These are phyloP conservation scores for Calephelis perditalis DNA, from an alignment of 2,888 invertebrate genomes.

Conservation along the genomic window DNA sequence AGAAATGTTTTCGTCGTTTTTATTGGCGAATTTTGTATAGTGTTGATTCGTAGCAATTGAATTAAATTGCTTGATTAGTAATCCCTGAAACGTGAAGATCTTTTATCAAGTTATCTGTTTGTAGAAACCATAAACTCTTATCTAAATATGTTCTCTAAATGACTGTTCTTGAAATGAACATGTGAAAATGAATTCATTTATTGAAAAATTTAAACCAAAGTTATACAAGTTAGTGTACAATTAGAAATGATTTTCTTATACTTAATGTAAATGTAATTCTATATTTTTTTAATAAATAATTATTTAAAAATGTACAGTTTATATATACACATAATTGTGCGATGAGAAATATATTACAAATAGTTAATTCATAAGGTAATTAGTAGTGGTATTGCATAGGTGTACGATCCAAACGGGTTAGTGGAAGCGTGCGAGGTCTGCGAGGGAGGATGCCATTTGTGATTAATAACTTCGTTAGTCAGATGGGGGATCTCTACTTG, in stretches of 20 bases:
- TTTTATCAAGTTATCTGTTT: not conserved
- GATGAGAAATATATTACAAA: constrained; percentile 5
- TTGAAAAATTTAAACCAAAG: not conserved
- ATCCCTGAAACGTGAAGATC: constrained; percentile 55
- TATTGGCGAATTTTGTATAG: constrained; percentile 53
- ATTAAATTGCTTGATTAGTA: constrained; percentile 70
- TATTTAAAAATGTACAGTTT: not conserved
- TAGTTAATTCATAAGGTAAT: not conserved
- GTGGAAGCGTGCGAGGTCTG: constrained; percentile 22
- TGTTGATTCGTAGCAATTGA: constrained; percentile 63
- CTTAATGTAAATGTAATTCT: too few species aligned
- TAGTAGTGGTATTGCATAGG: constrained; percentile 8
- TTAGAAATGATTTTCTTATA: too few species aligned
- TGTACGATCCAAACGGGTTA: constrained; percentile 6
- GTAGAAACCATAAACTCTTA: not conserved
- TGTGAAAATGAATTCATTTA: not conserved
- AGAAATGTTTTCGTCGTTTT: constrained; percentile 45
- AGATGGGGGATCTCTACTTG: constrained; percentile 33
- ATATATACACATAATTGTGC: not conserved
- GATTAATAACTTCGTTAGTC: constrained; percentile 26
- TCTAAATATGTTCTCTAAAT: not conserved
- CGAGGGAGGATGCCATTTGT: constrained; percentile 21
- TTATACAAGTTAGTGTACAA: too few species aligned
- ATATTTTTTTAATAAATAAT: too few species aligned
- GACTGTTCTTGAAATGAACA: not conserved